These are phyloP conservation scores for Aphyosemion australe DNA, from an alignment of 2,113 vertebrate genomes.

Conservation along the genomic window DNA sequence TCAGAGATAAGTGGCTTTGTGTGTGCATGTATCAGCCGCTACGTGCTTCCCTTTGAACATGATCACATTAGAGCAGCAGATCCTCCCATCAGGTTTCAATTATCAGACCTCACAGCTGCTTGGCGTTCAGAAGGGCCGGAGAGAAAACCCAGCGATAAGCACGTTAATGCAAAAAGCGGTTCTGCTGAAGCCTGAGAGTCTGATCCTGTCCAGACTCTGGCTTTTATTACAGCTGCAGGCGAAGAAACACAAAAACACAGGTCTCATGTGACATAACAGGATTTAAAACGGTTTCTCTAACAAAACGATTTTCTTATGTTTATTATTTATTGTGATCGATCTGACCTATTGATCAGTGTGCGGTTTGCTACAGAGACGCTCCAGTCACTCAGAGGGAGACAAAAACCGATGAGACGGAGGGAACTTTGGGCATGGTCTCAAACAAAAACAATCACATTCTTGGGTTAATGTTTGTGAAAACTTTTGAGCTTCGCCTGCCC, in stretches of 20 bases:
- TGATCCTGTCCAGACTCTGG: constrained; percentile 35
- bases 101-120: constrained; percentile 60
- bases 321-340: neutral
- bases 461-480: too few species aligned
- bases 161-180: constrained; percentile 46
- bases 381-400: neutral
- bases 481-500: too few species aligned
- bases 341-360: neutral
- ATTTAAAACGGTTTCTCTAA: too few species aligned
- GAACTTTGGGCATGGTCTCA: too few species aligned
- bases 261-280: neutral
- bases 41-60: constrained; percentile 53
- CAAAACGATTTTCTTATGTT: neutral
- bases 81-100: constrained; percentile 64
- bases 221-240: constrained; percentile 34
- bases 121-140: constrained; percentile 35
- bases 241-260: constrained; percentile 11
- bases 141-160: constrained; percentile 65
- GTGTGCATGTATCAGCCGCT: neutral
- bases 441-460: too few species aligned
- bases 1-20: constrained; percentile 21
- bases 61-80: constrained; percentile 68
- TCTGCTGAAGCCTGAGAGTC: constrained; percentile 13
- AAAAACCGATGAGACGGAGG: neutral
- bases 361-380: neutral